Evolutionary conservation across 1,140 invertebrate genomes (phyloP), one percentile per base, ranked within the genome.

Genomic region (Mercenaria mercenaria): DNA sequence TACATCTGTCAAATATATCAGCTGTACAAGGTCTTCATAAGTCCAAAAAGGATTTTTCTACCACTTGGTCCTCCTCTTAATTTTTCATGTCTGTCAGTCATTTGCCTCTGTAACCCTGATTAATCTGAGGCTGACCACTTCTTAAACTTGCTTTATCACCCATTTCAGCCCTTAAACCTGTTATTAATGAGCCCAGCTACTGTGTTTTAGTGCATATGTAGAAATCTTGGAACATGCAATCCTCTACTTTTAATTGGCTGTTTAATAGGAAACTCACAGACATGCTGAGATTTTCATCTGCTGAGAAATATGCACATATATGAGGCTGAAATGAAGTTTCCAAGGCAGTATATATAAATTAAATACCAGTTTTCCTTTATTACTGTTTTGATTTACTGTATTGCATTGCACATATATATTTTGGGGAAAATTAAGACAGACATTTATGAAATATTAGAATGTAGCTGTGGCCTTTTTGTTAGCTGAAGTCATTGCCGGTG

Each of bases 101-200:
- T 72, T 72, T 72, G 34, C 39, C 67, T 39, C 39, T 3, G 67
- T 39, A 72, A 72, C 39, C 67, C 39, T 72, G 67, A 72, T 72
- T 72, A 72, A 72, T 72, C 67, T 72, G 15, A 29, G 4, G 34
- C 37, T 72, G 67, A 39, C 67, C 67, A 72, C 34, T 72, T 8
- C 39, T 10, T 39, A 72, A 72, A 72, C 67, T 67, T 67, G 26
- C 67, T 26, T 72, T 29, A 72, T 72, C 67, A 72, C 67, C 67
- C 6, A 23, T 37, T 72, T 15, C 18, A 72, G 18, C 34, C 34
- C 67, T 72, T 39, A 72, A 67, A 72, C 34, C 67, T 72, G 26
- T 39, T 39, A 72, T 72, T 72, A 72, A 72, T 72, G 26, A 72
- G 39, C 59, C 59, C 34, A 10, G 11, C 15, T 47, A 20, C 39